Evolutionary conservation across 2,113 vertebrate genomes (phyloP), one percentile per base, ranked within the genome.

Genomic region (Polypterus senegalus): DNA sequence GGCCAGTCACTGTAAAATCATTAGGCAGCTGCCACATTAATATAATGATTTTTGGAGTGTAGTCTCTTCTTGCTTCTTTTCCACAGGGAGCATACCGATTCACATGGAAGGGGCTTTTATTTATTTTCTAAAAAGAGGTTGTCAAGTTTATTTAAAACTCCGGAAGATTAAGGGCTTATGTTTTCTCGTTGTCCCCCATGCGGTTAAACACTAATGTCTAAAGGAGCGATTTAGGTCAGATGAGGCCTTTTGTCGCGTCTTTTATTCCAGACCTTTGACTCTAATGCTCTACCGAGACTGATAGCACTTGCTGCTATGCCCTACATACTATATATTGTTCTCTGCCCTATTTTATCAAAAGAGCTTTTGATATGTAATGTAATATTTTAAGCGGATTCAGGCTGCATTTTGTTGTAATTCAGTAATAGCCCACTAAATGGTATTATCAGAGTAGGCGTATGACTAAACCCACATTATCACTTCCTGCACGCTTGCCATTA

Each of bases 171-270:
- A 60, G 49, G 51, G 60, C 54, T 43, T 5, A 27, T 9, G 49
- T 11, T 5, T 5, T 1, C 5, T 56, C 5, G 63, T 6, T 52
- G 56, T 27, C 27, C 52, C 44, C 43, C 5, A n/a, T 61, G 59
- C 51, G 58, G 61, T 44, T 47, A 6, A 5, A 63, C 70, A 61
- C 48, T 68, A 68, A 70, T 58, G 57, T 69, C 57, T 69, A 67
- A 69, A 69, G 64, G 61, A 66, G 65, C 52, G 57, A 71, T 69
- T 52, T 65, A 57, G 66, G 67, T 73, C 64, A 68, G 54, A 53
- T 46, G 54, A 49, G 59, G 51, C 60, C 62, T 52, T 54, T 62
- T 65, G 67, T 68, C 60, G 59, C 48, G 48, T 65, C 60, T 70
- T 60, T 64, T 5, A 57, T 61, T 49, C 9, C 45, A 60, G 61